These are phyloP conservation scores for Steinernema carpocapsae DNA, from an alignment of 2,888 invertebrate genomes.

Conservation along the genomic window DNA sequence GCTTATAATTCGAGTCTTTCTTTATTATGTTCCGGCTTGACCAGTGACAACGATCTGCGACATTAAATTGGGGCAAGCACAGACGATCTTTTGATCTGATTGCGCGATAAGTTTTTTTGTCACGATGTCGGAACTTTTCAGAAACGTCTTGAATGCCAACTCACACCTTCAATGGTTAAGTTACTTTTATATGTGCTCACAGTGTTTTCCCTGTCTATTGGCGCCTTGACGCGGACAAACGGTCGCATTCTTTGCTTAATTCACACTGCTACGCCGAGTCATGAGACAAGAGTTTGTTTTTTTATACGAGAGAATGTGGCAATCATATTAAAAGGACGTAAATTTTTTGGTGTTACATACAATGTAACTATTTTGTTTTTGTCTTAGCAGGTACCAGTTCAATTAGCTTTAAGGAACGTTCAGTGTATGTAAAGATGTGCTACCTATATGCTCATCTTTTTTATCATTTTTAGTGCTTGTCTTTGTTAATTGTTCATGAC, in stretches of 20 bases:
- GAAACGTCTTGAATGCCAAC: neutral
- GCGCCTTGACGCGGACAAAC: conserved; percentile 7
- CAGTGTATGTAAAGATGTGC: no score
- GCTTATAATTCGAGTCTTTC: no score
- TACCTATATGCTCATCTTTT: no score
- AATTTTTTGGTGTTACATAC: no score
- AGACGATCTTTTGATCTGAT: neutral
- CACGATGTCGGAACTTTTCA: neutral
- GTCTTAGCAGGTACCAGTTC: no score
- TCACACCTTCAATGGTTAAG: neutral
- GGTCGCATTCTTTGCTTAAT: conserved; percentile 54
- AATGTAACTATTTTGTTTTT: no score
- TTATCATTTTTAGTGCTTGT: neutral
- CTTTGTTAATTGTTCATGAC: conserved; percentile 13
- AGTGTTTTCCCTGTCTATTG: neutral
- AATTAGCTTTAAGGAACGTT: no score
- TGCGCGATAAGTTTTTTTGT: conserved; percentile 3
- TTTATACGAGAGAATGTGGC: no score
- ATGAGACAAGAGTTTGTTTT: conserved; percentile 51
- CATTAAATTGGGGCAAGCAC: conserved; percentile 14
- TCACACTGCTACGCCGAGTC: conserved; percentile 59
- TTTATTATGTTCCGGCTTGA: neutral
- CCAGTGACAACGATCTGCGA: conserved; percentile 28
- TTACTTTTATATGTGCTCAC: neutral
- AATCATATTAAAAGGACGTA: no score